Base-by-base conservation (phyloP, 2,113 vertebrate species). In the Oreocharis arfaki region DNA sequence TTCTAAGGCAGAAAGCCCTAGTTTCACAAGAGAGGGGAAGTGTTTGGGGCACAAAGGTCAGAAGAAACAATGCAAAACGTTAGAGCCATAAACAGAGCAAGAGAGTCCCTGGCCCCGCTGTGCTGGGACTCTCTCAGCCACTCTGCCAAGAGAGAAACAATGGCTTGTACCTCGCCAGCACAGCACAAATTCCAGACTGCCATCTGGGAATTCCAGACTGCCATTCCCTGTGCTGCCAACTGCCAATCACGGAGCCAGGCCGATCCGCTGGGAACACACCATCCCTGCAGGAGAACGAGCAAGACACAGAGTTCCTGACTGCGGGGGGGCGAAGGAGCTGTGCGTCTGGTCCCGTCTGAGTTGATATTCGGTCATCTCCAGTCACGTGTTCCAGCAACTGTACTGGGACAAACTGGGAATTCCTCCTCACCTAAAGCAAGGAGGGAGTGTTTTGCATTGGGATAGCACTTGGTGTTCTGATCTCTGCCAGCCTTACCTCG, bases 171-270 rank as follows among this genome's bases (percentile, higher is more conserved):
- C 89, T 71, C 14, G 84, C 93, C 95, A 95, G 74, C 65, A 10
- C 60, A 64, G 60, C n/a, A 41, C 8, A 16, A 33, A 82, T 89
- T 85, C 81, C 94, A 94, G 91, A 5, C 49, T 82, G 65, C 86
- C 93, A 90, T 81, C 84, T 87, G 91, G 89, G 95, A 92, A 76
- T 89, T 89, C 65, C 94, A 94, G 84, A 4, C 32, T 71, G 69
- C 83, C 73, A 39, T 84, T 50, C 77, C 21, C 69, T 32, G 56
- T 7, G 73, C 91, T 26, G 42, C 77, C n/a, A 32, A 2, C 16
- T 18, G 28, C 60, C 20, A 22, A 6, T 22, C 47, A 22, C 10
- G 0, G 47, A 60, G 71, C 47, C 1, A 33, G 89, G 50, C 49
- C 44, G 37, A 8, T 19, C 65, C 4, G 0, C 70, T 8, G 68